Evolutionary conservation across 2,888 invertebrate genomes (phyloP), one percentile per base, ranked within the genome.

Genomic region (Caenorhabditis macrosperma): DNA sequence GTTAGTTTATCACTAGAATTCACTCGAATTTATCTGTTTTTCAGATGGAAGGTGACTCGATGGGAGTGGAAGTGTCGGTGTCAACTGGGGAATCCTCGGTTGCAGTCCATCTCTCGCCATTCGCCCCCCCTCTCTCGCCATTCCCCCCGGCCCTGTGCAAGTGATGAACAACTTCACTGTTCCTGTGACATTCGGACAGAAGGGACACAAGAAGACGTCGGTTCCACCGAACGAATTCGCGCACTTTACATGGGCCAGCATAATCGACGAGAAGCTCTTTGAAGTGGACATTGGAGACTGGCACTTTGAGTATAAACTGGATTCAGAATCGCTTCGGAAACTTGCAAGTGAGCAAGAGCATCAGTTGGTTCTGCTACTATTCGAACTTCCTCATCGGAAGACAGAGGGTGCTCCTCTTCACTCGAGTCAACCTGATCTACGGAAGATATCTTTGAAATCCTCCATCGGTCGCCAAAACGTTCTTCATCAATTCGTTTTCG

Each of bases 341-440:
- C n/a, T n/a, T n/a, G n/a, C n/a, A n/a, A n/a, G n/a, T 66, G 1
- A 78, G 81, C 46, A 78, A 80, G 28, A 57, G 54, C 17, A 55
- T 64, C 41, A 44, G 77, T 54, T 57, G 81, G 41, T 87, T 81
- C 69, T 68, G 78, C 41, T 94, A 93, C 89, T 95, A 95, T 94
- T 95, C 96, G 0, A 95, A 96, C 1, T 98, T 99, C 92, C 92
- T 99, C 69, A 94, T 96, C 91, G 97, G 97, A 0, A 93, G 96
- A 90, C 98, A 99, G 38, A 46, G 84, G 69, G 94, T 96, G 35
- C 91, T 99, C 10, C 92, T 99, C 46, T 95, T 98, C 91, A 97
- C 97, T 0, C 93, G 93, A 6, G 94, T 94, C 87, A n/a, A n/a
- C n/a, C n/a, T n/a, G n/a, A n/a, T n/a, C n/a, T n/a, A n/a, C n/a